A percentile compares a stretch with the other conserved stretches of the same genome.
Evolutionary conservation across 2,113 vertebrate species (phyloP).

Genomic region (Chinchilla lanigera): DNA sequence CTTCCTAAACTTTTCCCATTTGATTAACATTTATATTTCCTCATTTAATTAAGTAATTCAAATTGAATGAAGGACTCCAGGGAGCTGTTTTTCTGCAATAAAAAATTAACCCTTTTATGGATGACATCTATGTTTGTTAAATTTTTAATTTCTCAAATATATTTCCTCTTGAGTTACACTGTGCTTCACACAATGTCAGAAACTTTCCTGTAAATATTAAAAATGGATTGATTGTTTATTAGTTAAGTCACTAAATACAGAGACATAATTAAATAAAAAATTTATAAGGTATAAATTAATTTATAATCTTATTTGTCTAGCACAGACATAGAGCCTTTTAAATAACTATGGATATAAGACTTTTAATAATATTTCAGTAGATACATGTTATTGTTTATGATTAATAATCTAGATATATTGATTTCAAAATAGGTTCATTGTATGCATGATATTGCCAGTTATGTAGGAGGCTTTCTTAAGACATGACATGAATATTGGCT

Average conservation of each 20-base stretch:
- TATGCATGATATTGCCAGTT: not conserved
- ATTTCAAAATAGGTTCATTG: not conserved
- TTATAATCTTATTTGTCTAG: not conserved
- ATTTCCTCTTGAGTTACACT: not conserved
- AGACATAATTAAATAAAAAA: not conserved
- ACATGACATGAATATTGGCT: not conserved
- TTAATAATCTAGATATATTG: not conserved
- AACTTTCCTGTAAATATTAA: not conserved
- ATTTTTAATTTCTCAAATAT: not conserved
- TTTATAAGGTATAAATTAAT: not conserved
- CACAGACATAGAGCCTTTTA: not conserved
- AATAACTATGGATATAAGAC: not conserved
- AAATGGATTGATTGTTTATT: not conserved
- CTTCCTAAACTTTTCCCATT: slow-evolving; percentile 66
- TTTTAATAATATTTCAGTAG: not conserved
- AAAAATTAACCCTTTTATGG: slow-evolving; percentile 41
- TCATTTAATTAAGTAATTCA: slow-evolving; percentile 76
- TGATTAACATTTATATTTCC: slow-evolving; percentile 69
- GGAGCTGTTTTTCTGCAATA: not conserved
- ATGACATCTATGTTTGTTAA: not conserved
- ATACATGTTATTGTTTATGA: not conserved
- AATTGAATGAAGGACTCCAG: slow-evolving; percentile 70
- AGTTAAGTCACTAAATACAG: not conserved
- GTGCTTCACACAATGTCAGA: not conserved
- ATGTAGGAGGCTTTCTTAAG: fast-evolving